Base-by-base conservation (phyloP, 2,113 vertebrate genomes). In the Chaetorhynchus papuensis region DNA sequence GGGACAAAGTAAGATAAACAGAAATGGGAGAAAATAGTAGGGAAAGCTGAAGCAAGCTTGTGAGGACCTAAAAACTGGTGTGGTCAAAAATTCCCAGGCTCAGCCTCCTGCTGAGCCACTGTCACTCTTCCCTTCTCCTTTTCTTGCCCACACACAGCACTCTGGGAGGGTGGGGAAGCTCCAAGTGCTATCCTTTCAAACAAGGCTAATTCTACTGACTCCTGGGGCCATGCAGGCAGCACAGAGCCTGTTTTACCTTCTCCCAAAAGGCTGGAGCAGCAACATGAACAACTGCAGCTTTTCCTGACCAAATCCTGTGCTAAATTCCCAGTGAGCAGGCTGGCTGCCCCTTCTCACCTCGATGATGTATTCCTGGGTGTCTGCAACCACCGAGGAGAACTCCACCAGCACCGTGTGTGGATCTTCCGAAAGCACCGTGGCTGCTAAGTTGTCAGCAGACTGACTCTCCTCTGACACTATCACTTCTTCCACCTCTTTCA, bases 301-400 rank as follows among this genome's bases (percentile, higher is more conserved):
- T 61, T 16, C n/a, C 22, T 39, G 70, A 30, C 47, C 39, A 27
- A 42, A 39, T 2, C 22, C 31, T 1, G 0, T 33, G 64, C 75
- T 17, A 0, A 30, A 12, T 6, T 61, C 22, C 21, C 52, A 14
- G 4, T 0, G 47, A 49, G 60, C 26, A 39, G 50, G 59, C 70
- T 4, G 15, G 26, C 28, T 56, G 30, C 33, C 77, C 11, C 9
- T 12, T 17, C 94, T 90, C 94, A 99, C 99, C 98, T 99, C 98
- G 6, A 99, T 99, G 90, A 99, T 99, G 95, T 99, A 99, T 78
- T 99, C 99, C 97, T 99, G 99, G 28, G 99, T 99, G 93, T 99
- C 99, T 0, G 99, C 99, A 96, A 99, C 99, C 94, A 99, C 98
- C 0, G 99, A 99, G 2, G 99, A 99, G 56, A 99, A 99, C 97